Conservation (phyloP, 2,888 invertebrate genomes). For the Ichneumoninae sp. region DNA sequence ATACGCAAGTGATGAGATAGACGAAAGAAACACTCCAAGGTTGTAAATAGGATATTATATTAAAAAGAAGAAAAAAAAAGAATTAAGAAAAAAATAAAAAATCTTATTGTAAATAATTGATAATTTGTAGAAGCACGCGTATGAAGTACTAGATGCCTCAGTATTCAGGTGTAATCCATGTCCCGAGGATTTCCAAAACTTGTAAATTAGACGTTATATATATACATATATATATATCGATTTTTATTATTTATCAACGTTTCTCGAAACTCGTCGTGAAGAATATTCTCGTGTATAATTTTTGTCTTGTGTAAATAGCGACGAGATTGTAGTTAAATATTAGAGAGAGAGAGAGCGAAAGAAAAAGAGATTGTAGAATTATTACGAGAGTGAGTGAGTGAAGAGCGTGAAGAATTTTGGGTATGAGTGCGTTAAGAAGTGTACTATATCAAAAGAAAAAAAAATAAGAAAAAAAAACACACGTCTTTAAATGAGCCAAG, state of each 20-base stretch:
- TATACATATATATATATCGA: slow-evolving; percentile 9
- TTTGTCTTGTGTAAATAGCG: slow-evolving; percentile 61
- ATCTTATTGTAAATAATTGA: slow-evolving; percentile 68
- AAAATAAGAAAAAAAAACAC: too few relatives aligned
- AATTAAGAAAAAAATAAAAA: slow-evolving; percentile 14
- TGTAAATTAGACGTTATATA: slow-evolving; percentile 69
- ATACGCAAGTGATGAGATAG: slow-evolving; percentile 37
- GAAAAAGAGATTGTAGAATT: slow-evolving; percentile 42
- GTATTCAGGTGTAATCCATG: slow-evolving; percentile 62
- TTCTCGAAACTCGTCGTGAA: slow-evolving; percentile 57
- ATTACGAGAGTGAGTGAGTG: slow-evolving; percentile 47
- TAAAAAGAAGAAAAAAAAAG: not conserved
- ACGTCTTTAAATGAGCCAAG: slow-evolving; percentile 58
- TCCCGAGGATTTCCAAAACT: slow-evolving; percentile 72
- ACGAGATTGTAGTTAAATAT: slow-evolving; percentile 62
- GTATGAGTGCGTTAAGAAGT: slow-evolving; percentile 53
- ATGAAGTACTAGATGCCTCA: slow-evolving; percentile 65
- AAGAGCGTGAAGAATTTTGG: slow-evolving; percentile 27
- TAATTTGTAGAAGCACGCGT: slow-evolving; percentile 65
- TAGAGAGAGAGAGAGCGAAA: slow-evolving; percentile 44
- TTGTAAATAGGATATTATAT: slow-evolving; percentile 62
- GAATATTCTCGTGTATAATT: slow-evolving; percentile 70
- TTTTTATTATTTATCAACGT: slow-evolving; percentile 60
- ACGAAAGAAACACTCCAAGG: slow-evolving; percentile 54
- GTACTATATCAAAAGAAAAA: slow-evolving; percentile 59